Base-by-base conservation (phyloP, 2,888 invertebrate species). In the Microctonus brassicae region DNA sequence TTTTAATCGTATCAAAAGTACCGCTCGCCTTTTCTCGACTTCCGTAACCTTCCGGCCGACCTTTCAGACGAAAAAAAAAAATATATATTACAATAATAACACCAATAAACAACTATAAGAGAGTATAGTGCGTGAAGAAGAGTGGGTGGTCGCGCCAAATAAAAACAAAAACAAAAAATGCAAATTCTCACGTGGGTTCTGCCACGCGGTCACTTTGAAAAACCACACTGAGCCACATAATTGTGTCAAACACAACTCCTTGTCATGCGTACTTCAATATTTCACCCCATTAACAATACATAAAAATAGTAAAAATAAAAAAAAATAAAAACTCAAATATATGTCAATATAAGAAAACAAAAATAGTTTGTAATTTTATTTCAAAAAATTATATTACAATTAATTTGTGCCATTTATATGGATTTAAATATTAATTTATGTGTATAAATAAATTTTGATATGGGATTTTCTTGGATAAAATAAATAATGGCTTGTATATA, bases 1-100 rank as follows among this genome's bases (percentile, higher is more conserved):
- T 10, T 29, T 60, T 63, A 66, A 71, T 71, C 66, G 29, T 52
- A 61, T 71, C 71, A 71, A 71, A 70, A 71, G 71, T 39, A 36
- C 71, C 71, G 71, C 65, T 53, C 24, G 22, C 29, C 53, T 52
- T 34, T 17, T 65, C 33, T 22, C 64, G 53, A 71, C 71, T 71
- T 62, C 29, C 39, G 62, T 71, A 55, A 66, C 71, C 71, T 66
- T 61, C 65, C 65, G 36, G 58, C 58, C n/a, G 58, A 29, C 42
- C 65, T 65, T 11, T 63, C 29, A 20, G 47, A 22, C 60, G 34
- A 34, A 63, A 42, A 39, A 17, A 62, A 55, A 34, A 33, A n/a
- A 20, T 17, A 52, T 34, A 33, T 63, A 29, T 34, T 26, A 17
- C n/a, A 64, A 17, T 70, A 57, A 53, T 42, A 61, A 53, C 20